A percentile compares a stretch with the other conserved stretches of the same genome.
phyloP scores from a whole-genome alignment of 1,140 invertebrate species.

The Trachymyrmex cornetzi region DNA sequence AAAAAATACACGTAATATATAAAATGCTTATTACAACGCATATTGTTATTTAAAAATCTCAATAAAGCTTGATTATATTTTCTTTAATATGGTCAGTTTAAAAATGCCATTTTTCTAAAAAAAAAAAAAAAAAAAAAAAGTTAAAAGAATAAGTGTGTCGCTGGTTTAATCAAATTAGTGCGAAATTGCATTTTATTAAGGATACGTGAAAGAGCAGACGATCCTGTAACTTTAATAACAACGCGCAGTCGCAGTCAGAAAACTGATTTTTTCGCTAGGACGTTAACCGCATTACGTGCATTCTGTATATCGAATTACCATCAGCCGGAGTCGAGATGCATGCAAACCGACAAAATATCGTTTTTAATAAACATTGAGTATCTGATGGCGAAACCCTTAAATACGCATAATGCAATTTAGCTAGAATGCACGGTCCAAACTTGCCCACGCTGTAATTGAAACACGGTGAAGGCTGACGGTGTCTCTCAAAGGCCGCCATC shows the following conservation, averaged over 20 bases:
- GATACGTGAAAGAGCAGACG: not conserved
- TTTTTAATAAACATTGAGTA: conserved; percentile 49
- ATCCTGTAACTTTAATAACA: conserved; percentile 27
- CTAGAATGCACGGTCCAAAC: conserved; percentile 41
- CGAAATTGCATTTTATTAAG: conserved; percentile 6
- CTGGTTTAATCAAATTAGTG: conserved; percentile 12
- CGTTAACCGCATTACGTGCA: conserved; percentile 19
- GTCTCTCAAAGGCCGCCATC: conserved; percentile 28
- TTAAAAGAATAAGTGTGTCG: not conserved
- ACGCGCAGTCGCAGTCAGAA: conserved; percentile 31
- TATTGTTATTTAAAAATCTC: not conserved
- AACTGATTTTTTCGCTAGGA: not conserved
- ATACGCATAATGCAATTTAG: conserved; percentile 46
- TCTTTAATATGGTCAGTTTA: not conserved
- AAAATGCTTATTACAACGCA: not conserved
- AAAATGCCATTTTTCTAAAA: conserved; percentile 10
- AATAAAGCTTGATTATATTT: not conserved
- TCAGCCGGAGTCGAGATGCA: conserved; percentile 22
- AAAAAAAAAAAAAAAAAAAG: not conserved
- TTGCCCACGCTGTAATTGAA: not conserved
- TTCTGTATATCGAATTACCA: conserved; percentile 23
- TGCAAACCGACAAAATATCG: conserved; percentile 22
- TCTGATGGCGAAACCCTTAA: conserved; percentile 37
- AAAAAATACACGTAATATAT: not conserved
- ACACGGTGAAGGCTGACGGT: not conserved